Evolutionary conservation across 2,888 invertebrate genomes (phyloP).

Genomic region (Malthinus seriepunctatus): DNA sequence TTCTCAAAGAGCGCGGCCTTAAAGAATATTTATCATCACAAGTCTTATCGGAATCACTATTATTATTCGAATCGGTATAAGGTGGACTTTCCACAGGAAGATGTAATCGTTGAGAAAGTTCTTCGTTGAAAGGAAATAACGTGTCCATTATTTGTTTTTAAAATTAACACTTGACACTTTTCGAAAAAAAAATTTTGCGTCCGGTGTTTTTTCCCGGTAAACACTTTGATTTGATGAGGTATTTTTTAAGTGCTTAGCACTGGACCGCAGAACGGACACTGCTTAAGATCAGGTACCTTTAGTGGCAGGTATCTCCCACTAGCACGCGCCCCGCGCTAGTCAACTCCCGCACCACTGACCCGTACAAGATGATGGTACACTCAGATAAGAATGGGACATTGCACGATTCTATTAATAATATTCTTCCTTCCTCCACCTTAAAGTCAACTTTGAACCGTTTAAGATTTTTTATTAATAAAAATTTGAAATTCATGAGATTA

Average conservation of each 20-base stretch:
- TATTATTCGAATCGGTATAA: constrained; percentile 50
- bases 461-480: too few species aligned
- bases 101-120: constrained; percentile 49
- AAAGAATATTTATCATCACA: constrained; percentile 53
- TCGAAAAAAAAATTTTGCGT: constrained; percentile 7
- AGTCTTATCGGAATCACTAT: constrained; percentile 42
- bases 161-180: constrained; percentile 12
- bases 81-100: constrained; percentile 40
- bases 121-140: constrained; percentile 48
- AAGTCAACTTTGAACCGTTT: neutral
- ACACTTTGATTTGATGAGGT: neutral
- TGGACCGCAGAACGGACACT: constrained; percentile 37
- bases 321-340: constrained; percentile 35
- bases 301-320: constrained; percentile 41
- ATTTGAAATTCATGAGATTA: too few species aligned
- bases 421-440: constrained; percentile 10
- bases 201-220: constrained; percentile 18
- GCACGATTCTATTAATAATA: constrained; percentile 27
- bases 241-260: constrained; percentile 10
- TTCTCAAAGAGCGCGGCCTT: constrained; percentile 47
- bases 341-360: constrained; percentile 32
- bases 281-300: constrained; percentile 32
- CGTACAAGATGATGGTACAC: constrained; percentile 29
- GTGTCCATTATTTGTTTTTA: constrained; percentile 31
- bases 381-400: constrained; percentile 29